Evolutionary conservation across 2,888 invertebrate genomes (phyloP), one percentile per base, ranked within the genome.

Genomic region (Bombylius discolor): DNA sequence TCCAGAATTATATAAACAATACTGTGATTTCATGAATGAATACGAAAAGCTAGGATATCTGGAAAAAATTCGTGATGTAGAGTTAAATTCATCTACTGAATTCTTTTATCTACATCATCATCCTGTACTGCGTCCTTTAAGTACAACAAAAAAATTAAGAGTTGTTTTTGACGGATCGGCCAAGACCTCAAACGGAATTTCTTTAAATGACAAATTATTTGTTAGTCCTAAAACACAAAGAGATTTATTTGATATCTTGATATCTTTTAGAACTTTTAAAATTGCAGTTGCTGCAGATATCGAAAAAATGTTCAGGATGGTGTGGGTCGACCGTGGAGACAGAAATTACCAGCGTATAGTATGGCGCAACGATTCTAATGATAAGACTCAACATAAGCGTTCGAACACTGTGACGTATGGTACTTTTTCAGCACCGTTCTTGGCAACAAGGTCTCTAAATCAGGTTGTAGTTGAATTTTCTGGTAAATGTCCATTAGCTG

Each of bases 271-370:
- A 6, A 33, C 51, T n/a, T 51, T 51, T 23, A 45, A 34, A 36
- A 34, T 52, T 36, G 63, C 62, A 2, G 52, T 66, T 7, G 55
- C 53, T 5, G 64, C 62, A 3, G 67, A 67, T 49, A 61, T 68
- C 8, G 55, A 56, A 5, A 60, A 64, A 51, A 66, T 67, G 61
- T 67, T 62, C 51, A 59, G 62, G 1, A 63, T 64, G 53, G 61
- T 68, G 5, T 5, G 47, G 5, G 52, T 66, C 2, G 32, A 56
- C 56, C 72, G 73, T 63, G 46, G 63, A 61, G 54, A 61, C 49
- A 51, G 53, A 57, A 58, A 58, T 53, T 51, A 45, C 49, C 51
- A 50, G 42, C 48, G 46, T 47, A 46, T 50, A 23, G 9, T 53
- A 14, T 53, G 53, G 49, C 33, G 53, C 47, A 31, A 53, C 14